Evolutionary conservation across 2,113 vertebrate genomes (phyloP).

Genomic region (Cheilinus undulatus): DNA sequence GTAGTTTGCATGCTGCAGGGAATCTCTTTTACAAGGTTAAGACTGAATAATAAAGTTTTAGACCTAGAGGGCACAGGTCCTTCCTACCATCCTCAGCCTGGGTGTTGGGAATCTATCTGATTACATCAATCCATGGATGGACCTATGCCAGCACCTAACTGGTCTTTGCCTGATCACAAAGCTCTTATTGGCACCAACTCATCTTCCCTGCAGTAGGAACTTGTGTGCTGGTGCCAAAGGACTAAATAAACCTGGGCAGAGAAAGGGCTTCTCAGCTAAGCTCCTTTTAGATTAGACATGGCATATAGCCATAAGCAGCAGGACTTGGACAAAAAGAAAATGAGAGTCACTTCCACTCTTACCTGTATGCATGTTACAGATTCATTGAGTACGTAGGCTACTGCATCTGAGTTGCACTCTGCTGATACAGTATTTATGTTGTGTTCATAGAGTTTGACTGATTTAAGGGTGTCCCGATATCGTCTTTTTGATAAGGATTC

Average conservation of each 20-base stretch:
- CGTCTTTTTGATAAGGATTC: too few relatives aligned
- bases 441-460: neutral
- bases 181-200: constrained; percentile 44
- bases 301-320: constrained; percentile 34
- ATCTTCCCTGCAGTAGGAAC: constrained; percentile 26
- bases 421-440: neutral
- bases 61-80: neutral
- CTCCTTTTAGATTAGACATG: constrained; percentile 33
- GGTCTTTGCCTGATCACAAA: constrained; percentile 51
- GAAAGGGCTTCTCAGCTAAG: constrained; percentile 21
- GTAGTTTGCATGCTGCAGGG: neutral
- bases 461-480: neutral
- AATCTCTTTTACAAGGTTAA: neutral
- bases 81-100: neutral
- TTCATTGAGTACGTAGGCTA: neutral
- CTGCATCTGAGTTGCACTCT: neutral
- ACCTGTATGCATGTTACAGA: neutral
- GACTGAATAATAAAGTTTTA: neutral
- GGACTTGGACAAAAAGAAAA: constrained; percentile 24
- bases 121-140: constrained; percentile 5
- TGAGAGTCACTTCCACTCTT: neutral
- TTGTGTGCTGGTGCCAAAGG: constrained; percentile 37
- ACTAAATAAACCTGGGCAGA: constrained; percentile 40
- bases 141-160: constrained; percentile 20
- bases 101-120: neutral